Percentiles rank a stretch among this genome's conserved stretches.
These are phyloP conservation scores for Germaria angustata DNA, from an alignment of 2,888 invertebrate species.

Conservation along the genomic window DNA sequence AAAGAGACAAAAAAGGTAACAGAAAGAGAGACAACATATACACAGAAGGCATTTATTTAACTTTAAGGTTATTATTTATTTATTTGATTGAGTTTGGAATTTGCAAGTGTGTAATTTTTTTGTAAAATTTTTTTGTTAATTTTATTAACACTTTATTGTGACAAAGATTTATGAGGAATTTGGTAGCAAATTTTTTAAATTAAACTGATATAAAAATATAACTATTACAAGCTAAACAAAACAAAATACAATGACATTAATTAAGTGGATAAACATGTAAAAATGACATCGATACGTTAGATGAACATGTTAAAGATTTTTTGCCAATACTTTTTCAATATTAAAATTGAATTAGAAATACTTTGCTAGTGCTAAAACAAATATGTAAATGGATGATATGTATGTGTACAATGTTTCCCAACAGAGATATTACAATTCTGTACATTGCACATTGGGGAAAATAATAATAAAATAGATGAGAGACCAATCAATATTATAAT, in stretches of 20 bases:
- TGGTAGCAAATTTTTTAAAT: slow-evolving; percentile 12
- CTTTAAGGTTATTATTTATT: slow-evolving; percentile 17
- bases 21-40: background rate
- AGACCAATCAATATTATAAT: too few species aligned
- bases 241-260: slow-evolving; percentile 20
- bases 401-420: too few species aligned
- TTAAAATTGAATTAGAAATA: background rate
- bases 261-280: slow-evolving; percentile 28
- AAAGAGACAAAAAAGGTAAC: background rate
- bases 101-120: slow-evolving; percentile 4
- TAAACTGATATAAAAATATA: background rate
- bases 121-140: background rate
- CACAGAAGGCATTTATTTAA: background rate
- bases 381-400: background rate
- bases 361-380: background rate
- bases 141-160: slow-evolving; percentile 47
- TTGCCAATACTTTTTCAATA: background rate
- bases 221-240: background rate
- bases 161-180: slow-evolving; percentile 46
- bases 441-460: too few species aligned
- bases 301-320: background rate
- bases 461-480: too few species aligned
- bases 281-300: slow-evolving; percentile 7
- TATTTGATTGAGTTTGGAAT: slow-evolving; percentile 35
- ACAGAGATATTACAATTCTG: too few species aligned